These are phyloP conservation scores for Enteromius paludinosus DNA, from an alignment of 2,797 vertebrate genomes.

Conservation along the genomic window DNA sequence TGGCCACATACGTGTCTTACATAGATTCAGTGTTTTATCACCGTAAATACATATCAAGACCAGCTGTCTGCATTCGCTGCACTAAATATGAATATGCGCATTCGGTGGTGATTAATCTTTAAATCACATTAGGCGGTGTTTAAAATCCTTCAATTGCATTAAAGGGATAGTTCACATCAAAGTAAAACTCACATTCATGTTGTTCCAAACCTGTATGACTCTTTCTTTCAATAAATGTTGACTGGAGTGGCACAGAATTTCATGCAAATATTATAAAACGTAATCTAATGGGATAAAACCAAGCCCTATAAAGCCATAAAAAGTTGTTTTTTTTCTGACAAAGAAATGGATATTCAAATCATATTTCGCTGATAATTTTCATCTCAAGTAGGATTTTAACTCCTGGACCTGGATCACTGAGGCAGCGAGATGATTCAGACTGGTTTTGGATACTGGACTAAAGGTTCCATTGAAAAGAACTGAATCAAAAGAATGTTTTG, in stretches of 20 bases:
- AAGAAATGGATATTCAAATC: neutral
- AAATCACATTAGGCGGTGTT: neutral
- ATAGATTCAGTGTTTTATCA: slow-evolving; percentile 1
- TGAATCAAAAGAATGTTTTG: neutral
- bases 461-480: neutral
- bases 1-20: slow-evolving; percentile 21
- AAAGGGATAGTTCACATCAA: neutral
- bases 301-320: neutral
- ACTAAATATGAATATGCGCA: neutral
- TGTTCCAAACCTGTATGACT: neutral
- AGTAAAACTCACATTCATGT: neutral
- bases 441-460: neutral
- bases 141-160: neutral
- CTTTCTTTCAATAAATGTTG: slow-evolving; percentile 4
- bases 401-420: neutral
- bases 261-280: neutral
- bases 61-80: neutral
- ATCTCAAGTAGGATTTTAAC: neutral
- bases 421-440: neutral
- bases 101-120: neutral
- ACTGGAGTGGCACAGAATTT: neutral
- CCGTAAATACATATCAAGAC: slow-evolving; percentile 7
- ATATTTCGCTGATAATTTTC: neutral
- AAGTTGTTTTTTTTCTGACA: neutral
- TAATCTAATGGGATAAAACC: neutral